Evolutionary conservation across 2,113 vertebrate genomes (phyloP).

Genomic region (Bagarius yarrelli): DNA sequence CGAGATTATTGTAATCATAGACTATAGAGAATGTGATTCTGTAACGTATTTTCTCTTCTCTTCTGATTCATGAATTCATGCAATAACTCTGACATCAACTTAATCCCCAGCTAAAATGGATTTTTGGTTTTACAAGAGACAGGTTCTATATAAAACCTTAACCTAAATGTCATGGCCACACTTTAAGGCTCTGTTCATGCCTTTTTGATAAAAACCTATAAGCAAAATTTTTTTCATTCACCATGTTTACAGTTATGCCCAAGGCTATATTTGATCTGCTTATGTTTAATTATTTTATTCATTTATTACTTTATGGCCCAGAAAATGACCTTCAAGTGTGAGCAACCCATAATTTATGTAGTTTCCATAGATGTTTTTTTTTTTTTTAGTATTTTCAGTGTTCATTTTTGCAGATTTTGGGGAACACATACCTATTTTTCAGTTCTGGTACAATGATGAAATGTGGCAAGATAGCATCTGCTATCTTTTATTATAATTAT

Average conservation of each 20-base stretch:
- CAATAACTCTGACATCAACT: neutral
- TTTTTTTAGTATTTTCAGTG: neutral
- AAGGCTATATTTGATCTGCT: neutral
- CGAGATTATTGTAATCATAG: neutral
- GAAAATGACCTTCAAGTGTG: neutral
- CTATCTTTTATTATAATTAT: neutral
- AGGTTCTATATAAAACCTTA: neutral
- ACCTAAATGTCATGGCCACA: slow-evolving; percentile 1
- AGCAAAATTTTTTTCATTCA: neutral
- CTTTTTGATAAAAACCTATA: neutral
- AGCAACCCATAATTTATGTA: neutral
- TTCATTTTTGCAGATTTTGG: neutral
- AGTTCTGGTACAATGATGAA: neutral
- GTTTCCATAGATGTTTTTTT: neutral
- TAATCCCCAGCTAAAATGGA: neutral
- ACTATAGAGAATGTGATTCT: neutral
- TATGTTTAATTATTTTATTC: neutral
- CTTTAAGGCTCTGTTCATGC: neutral
- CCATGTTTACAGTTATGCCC: neutral
- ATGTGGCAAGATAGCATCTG: neutral
- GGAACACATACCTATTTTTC: neutral
- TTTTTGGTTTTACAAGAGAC: neutral
- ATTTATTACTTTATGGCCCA: neutral
- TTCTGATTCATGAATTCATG: neutral
- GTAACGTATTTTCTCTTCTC: neutral